These are phyloP conservation scores for Perdita meconis DNA, from an alignment of 2,888 invertebrate genomes.

Conservation along the genomic window DNA sequence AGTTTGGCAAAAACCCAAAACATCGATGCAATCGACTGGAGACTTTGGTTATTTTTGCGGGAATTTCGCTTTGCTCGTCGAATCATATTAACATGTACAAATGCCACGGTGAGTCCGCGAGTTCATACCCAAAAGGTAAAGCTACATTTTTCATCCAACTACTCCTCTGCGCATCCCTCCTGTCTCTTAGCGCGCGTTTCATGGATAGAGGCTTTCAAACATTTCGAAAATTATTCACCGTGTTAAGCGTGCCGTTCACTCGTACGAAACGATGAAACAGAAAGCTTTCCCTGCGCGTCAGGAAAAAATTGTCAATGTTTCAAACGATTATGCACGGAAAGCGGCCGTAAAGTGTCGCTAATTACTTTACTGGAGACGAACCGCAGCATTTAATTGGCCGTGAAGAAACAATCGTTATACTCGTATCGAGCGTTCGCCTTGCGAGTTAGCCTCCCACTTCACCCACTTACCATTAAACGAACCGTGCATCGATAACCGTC, in stretches of 20 bases:
- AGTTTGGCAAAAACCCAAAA: too few species aligned
- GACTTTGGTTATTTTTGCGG: slow-evolving; percentile 10
- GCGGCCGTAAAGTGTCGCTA: slow-evolving; percentile 20
- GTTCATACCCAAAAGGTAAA: slow-evolving; percentile 6
- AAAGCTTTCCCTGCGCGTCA: too few species aligned
- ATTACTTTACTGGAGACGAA: slow-evolving; percentile 24
- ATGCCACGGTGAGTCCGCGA: background rate
- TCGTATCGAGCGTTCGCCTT: slow-evolving; percentile 35
- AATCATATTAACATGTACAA: slow-evolving; percentile 20
- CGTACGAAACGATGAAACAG: slow-evolving; percentile 13
- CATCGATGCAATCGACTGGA: background rate
- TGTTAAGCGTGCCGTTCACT: slow-evolving; percentile 1
- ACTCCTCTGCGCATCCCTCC: background rate
- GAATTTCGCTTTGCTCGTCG: slow-evolving; percentile 18
- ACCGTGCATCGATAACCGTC: slow-evolving; percentile 51
- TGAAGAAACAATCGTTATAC: slow-evolving; percentile 51
- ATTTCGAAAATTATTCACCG: slow-evolving; percentile 14
- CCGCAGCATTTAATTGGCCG: slow-evolving; percentile 47
- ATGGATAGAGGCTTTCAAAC: slow-evolving; percentile 12
- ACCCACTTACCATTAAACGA: slow-evolving; percentile 38
- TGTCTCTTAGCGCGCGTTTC: slow-evolving; percentile 2
- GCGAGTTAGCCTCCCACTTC: slow-evolving; percentile 30
- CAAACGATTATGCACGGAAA: background rate
- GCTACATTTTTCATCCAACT: slow-evolving; percentile 1
- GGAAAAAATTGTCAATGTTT: too few species aligned